Conservation (phyloP, 1,140 invertebrate genomes). For the Steinernema khuongi region DNA sequence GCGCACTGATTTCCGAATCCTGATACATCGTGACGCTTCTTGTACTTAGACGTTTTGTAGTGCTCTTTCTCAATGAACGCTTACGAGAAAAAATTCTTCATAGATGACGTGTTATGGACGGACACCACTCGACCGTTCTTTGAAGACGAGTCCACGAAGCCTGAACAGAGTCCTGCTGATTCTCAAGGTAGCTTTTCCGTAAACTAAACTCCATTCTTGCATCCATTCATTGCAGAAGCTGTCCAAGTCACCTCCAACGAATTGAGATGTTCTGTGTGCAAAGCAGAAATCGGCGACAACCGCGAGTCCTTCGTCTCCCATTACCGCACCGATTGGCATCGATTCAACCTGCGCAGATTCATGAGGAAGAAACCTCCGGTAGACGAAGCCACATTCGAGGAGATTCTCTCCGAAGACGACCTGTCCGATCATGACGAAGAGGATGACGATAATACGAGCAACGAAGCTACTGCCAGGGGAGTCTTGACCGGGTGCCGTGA, state of each 20-base stretch:
- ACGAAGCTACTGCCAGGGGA: neutral
- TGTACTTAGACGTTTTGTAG: too few species aligned
- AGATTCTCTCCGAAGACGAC: neutral
- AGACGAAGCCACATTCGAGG: neutral
- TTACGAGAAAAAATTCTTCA: neutral
- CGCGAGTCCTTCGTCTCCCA: neutral
- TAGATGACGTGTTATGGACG: neutral
- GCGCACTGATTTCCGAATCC: too few species aligned
- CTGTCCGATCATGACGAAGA: neutral
- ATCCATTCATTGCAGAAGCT: neutral
- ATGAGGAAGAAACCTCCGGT: neutral
- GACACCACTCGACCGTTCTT: neutral
- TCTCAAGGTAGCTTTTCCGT: neutral
- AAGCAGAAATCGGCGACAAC: neutral
- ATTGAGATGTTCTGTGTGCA: neutral
- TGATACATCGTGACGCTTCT: too few species aligned
- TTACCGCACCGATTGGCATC: neutral
- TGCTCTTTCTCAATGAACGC: too few species aligned
- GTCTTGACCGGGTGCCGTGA: neutral
- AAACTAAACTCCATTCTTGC: neutral
- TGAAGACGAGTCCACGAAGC: neutral
- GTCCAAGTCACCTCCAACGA: neutral
- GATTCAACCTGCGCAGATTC: neutral
- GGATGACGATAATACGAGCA: neutral
- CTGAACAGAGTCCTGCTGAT: neutral